A percentile compares a stretch with the other conserved stretches of the same genome.
Conservation (phyloP, 2,797 vertebrate genomes). For the Chrosomus eos region DNA sequence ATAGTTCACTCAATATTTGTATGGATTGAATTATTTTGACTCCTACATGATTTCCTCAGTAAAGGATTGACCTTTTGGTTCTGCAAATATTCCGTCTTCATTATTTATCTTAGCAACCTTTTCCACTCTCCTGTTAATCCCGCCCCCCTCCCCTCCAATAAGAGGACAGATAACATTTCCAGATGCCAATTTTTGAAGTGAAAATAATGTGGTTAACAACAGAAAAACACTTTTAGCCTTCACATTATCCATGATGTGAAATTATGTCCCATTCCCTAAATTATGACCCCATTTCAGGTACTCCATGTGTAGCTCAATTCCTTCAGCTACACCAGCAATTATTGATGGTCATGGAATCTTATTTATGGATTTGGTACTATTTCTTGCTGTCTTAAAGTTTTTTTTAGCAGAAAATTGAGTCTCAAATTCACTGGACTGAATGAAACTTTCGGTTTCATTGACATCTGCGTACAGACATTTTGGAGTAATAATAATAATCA, state of each 20-base stretch:
- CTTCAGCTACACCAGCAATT: neutral
- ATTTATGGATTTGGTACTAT: constrained; percentile 13
- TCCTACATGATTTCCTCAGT: neutral
- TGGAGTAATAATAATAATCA: neutral
- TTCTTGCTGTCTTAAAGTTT: constrained; percentile 7
- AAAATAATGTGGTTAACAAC: neutral
- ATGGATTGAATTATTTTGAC: neutral
- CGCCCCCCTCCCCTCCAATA: neutral
- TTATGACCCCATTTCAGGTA: neutral
- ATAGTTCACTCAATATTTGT: neutral
- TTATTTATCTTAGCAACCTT: neutral
- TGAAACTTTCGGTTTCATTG: constrained; percentile 4
- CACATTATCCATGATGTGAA: constrained; percentile 7
- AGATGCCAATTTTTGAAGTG: neutral
- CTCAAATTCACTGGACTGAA: constrained; percentile 11
- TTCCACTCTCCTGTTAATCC: neutral
- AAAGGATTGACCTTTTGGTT: constrained; percentile 11
- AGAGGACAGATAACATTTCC: neutral
- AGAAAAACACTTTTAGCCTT: constrained; percentile 1
- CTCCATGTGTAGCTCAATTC: neutral
- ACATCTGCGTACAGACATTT: neutral
- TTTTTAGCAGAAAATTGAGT: neutral
- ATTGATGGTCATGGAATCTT: constrained; percentile 7
- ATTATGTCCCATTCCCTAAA: neutral
- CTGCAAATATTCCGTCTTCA: neutral